These are phyloP conservation scores for Formica selysi DNA, from an alignment of 1,140 invertebrate species.

Conservation along the genomic window DNA sequence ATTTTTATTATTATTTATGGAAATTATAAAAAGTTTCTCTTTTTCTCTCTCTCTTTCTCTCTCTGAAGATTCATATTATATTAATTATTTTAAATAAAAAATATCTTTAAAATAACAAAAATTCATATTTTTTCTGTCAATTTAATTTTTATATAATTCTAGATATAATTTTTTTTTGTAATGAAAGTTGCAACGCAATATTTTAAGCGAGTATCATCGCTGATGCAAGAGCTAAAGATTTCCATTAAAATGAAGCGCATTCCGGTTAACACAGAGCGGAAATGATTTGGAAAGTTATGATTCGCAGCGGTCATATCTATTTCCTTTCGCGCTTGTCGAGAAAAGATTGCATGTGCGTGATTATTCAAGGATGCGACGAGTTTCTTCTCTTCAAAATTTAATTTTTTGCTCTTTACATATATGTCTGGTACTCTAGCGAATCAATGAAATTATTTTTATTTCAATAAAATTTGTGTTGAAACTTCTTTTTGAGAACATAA, in stretches of 20 bases:
- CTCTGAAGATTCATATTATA: not conserved
- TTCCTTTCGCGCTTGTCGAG: constrained; percentile 29
- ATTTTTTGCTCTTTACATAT: not conserved
- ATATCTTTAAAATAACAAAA: too few relatives aligned
- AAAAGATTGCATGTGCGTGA: constrained; percentile 5
- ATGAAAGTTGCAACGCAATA: not conserved
- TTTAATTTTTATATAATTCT: constrained; percentile 7
- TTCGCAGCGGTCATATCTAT: constrained; percentile 30
- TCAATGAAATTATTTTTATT: not conserved
- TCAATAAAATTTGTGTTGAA: not conserved
- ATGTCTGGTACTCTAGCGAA: not conserved
- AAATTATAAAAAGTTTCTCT: not conserved
- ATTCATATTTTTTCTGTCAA: not conserved
- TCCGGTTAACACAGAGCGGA: constrained; percentile 22
- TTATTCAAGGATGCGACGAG: constrained; percentile 7
- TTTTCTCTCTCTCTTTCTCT: too few relatives aligned
- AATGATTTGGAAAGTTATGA: constrained; percentile 22
- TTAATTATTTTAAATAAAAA: not conserved
- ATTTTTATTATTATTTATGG: not conserved
- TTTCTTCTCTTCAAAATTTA: too few relatives aligned
- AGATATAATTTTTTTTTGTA: constrained; percentile 23
- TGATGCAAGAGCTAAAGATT: not conserved
- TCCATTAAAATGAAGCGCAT: constrained; percentile 18
- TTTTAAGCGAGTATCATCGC: not conserved
- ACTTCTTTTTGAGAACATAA: not conserved